Conservation (phyloP, 2,888 invertebrate species). For the Acanthoscelides obtectus region DNA sequence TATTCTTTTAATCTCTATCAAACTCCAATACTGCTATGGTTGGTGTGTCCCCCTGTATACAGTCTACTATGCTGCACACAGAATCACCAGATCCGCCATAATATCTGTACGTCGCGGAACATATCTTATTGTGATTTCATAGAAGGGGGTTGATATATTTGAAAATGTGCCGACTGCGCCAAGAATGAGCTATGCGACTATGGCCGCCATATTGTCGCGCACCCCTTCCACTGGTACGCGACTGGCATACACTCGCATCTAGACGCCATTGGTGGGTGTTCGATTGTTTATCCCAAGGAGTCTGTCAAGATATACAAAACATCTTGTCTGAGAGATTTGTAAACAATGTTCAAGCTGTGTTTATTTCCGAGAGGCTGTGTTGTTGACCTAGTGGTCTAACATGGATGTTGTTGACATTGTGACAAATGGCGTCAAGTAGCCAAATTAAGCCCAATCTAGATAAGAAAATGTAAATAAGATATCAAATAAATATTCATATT, state of each 20-base stretch:
- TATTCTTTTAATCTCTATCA: too few species aligned
- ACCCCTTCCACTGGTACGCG: slow-evolving; percentile 44
- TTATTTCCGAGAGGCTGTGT: not conserved
- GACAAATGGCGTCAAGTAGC: too few species aligned
- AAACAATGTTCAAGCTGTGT: too few species aligned
- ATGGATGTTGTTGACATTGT: slow-evolving; percentile 9
- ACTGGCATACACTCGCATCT: slow-evolving; percentile 41
- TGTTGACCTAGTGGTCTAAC: not conserved
- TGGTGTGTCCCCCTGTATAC: not conserved
- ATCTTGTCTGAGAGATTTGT: too few species aligned
- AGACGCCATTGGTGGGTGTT: not conserved
- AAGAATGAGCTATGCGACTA: slow-evolving; percentile 50
- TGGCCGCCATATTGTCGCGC: slow-evolving; percentile 49
- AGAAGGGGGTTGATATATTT: slow-evolving; percentile 49
- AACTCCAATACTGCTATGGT: too few species aligned
- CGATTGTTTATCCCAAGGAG: not conserved
- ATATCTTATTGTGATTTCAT: slow-evolving; percentile 50
- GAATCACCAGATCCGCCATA: not conserved
- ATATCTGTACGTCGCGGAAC: slow-evolving; percentile 15
- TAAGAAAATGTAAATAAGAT: too few species aligned
- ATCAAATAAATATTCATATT: too few species aligned
- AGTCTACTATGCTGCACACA: not conserved
- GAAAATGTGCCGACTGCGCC: slow-evolving; percentile 50
- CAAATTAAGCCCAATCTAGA: too few species aligned
- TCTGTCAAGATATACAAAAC: not conserved